These are phyloP conservation scores for Aphrophora alni DNA, from an alignment of 2,888 invertebrate genomes.

Conservation along the genomic window DNA sequence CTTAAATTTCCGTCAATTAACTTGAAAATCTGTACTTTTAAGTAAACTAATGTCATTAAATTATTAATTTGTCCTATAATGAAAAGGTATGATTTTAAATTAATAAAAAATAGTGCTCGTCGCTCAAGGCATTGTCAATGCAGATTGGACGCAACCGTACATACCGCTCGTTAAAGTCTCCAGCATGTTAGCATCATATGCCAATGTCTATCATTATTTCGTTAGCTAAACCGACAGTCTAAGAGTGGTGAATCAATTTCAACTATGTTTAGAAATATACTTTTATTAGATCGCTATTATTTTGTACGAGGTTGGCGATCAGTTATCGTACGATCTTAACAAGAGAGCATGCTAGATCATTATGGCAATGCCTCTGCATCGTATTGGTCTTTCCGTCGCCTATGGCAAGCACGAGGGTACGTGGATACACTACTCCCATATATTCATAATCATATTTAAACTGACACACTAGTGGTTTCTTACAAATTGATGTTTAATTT, in stretches of 20 bases:
- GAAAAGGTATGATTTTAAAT: not conserved
- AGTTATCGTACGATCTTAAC: not conserved
- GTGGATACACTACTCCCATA: not conserved
- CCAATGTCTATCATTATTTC: constrained; percentile 28
- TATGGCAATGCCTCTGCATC: not conserved
- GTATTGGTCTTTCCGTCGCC: not conserved
- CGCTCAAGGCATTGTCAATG: constrained; percentile 20
- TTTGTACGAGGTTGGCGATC: not conserved
- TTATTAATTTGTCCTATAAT: not conserved
- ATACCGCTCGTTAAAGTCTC: constrained; percentile 26
- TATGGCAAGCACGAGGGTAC: constrained; percentile 23
- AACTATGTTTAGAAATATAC: constrained; percentile 26
- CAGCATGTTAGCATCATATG: not conserved
- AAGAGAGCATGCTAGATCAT: not conserved
- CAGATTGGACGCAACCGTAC: not conserved
- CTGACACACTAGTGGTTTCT: not conserved
- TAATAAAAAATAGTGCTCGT: not conserved
- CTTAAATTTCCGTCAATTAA: not conserved
- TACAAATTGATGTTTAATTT: not conserved
- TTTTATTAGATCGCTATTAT: constrained; percentile 22
- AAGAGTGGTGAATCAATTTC: constrained; percentile 33
- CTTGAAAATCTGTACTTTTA: not conserved
- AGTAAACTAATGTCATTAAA: not conserved
- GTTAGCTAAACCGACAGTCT: not conserved
- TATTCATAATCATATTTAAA: not conserved